phyloP scores from a whole-genome alignment of 2,888 invertebrate genomes.

The Sisyra terminalis region DNA sequence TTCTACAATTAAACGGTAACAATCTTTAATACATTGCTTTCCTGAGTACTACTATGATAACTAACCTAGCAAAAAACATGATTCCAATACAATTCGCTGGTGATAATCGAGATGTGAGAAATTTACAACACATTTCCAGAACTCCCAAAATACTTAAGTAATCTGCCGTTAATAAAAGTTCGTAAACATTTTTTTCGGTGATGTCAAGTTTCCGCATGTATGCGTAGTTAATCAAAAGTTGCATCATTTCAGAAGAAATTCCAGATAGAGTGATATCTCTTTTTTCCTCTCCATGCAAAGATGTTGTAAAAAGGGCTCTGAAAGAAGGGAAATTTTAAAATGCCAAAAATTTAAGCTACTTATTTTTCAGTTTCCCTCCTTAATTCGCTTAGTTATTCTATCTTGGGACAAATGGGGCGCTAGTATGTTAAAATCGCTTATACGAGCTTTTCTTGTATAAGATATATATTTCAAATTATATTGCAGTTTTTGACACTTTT shows the following conservation, averaged over 20 bases:
- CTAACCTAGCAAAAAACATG: slow-evolving; percentile 57
- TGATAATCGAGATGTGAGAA: slow-evolving; percentile 46
- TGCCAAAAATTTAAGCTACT: too few species aligned
- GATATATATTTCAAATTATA: too few species aligned
- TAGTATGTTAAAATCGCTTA: too few species aligned
- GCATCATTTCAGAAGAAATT: slow-evolving; percentile 60
- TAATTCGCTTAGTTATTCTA: too few species aligned
- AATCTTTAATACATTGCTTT: slow-evolving; percentile 7
- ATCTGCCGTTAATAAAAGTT: slow-evolving; percentile 70
- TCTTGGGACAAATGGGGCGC: too few species aligned
- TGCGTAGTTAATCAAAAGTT: slow-evolving; percentile 65
- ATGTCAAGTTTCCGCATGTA: slow-evolving; percentile 67
- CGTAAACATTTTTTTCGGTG: slow-evolving; percentile 61
- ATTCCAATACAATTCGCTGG: slow-evolving; percentile 73
- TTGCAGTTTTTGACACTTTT: too few species aligned
- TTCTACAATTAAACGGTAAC: slow-evolving; percentile 24
- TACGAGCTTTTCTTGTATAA: too few species aligned
- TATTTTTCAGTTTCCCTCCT: too few species aligned
- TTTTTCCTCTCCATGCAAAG: slow-evolving; percentile 50
- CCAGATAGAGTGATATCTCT: slow-evolving; percentile 60
- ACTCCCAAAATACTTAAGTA: slow-evolving; percentile 75
- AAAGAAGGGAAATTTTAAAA: slow-evolving; percentile 11
- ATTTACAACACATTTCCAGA: slow-evolving; percentile 64
- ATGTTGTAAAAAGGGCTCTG: slow-evolving; percentile 71
- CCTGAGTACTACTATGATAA: slow-evolving; percentile 6